Evolutionary conservation across 92 coral and sea anemone genomes (phyloP).

Genomic region (Phymanthus crucifer): DNA sequence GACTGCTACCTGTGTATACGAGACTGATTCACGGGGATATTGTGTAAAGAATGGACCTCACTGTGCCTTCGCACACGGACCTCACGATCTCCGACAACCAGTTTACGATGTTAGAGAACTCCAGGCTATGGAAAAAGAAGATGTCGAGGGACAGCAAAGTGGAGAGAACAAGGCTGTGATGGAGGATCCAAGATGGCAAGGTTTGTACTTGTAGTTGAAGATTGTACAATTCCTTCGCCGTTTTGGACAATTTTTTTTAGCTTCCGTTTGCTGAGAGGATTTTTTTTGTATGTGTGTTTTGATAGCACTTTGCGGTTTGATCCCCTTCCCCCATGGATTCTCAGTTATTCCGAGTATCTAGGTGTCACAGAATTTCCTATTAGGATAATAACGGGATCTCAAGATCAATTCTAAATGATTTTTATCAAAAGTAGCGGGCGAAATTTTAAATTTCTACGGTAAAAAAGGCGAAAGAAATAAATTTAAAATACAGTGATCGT

Average conservation of each 20-base stretch:
- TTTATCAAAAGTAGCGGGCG: constrained; percentile 10
- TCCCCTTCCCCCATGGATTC: background rate
- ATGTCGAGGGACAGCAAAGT: constrained; percentile 85
- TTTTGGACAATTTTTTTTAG: constrained; percentile 14
- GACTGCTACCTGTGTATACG: constrained; percentile 99
- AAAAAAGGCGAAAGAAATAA: background rate
- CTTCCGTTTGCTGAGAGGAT: constrained; percentile 30
- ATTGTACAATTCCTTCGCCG: constrained; percentile 10
- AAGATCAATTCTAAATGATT: constrained; percentile 12
- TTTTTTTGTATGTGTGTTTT: constrained; percentile 13
- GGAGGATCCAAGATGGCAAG: constrained; percentile 99
- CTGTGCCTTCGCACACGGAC: constrained; percentile 99
- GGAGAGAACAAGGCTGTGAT: constrained; percentile 92
- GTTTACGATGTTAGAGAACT: constrained; percentile 97
- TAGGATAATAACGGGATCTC: constrained; percentile 36
- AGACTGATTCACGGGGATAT: constrained; percentile 98
- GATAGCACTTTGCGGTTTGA: constrained; percentile 25
- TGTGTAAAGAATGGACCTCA: constrained; percentile 99
- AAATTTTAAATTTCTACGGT: background rate
- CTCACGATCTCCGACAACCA: constrained; percentile 98
- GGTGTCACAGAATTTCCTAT: constrained; percentile 19
- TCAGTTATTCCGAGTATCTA: constrained; percentile 11
- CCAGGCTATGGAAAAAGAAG: constrained; percentile 99
- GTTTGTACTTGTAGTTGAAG: constrained; percentile 56
- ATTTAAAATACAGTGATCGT: background rate